phyloP scores from a whole-genome alignment of 2,888 invertebrate species.

The Apotomis betuletana region DNA sequence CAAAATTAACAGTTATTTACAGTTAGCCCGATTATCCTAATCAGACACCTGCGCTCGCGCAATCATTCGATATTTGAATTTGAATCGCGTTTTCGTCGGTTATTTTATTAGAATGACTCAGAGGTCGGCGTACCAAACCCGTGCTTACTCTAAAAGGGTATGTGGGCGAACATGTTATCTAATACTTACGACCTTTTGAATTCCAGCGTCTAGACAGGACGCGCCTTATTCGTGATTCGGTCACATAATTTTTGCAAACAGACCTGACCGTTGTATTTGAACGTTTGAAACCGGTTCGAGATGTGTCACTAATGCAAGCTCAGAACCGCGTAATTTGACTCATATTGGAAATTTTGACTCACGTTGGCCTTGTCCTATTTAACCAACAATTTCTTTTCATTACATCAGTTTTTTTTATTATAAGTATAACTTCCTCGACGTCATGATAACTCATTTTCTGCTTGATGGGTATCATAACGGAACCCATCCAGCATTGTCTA shows the following conservation, averaged over 20 bases:
- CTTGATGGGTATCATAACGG: too few species aligned
- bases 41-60: conserved; percentile 38
- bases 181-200: conserved; percentile 11
- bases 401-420: too few species aligned
- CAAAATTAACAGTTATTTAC: conserved; percentile 55
- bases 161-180: not conserved
- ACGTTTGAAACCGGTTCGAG: conserved; percentile 42
- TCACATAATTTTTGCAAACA: conserved; percentile 55
- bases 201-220: conserved; percentile 46
- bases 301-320: not conserved
- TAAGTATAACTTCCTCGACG: too few species aligned
- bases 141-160: not conserved
- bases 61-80: conserved; percentile 47
- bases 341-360: not conserved
- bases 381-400: too few species aligned
- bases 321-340: conserved; percentile 6
- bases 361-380: not conserved
- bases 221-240: conserved; percentile 53
- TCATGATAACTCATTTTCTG: too few species aligned
- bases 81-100: conserved; percentile 52
- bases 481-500: too few species aligned
- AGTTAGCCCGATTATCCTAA: conserved; percentile 46
- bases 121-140: conserved; percentile 58
- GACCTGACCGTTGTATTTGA: conserved; percentile 47
- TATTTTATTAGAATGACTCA: conserved; percentile 63